phyloP scores from a whole-genome alignment of 2,113 vertebrate species.

The Gobiocypris rarus region DNA sequence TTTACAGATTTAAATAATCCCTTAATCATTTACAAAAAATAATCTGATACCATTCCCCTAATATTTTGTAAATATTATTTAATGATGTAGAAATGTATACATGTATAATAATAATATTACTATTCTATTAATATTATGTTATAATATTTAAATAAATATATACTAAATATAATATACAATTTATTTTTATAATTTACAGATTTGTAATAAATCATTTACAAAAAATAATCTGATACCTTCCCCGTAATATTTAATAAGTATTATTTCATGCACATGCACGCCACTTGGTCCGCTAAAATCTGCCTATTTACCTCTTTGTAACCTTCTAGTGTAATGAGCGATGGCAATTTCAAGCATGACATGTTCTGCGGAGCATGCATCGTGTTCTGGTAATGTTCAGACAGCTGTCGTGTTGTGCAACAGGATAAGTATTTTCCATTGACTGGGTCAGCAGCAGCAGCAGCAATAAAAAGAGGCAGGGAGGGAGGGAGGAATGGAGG shows the following conservation, averaged over 20 bases:
- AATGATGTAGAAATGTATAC: too few species aligned
- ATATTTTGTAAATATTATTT: too few species aligned
- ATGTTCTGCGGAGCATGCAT: slow-evolving; percentile 11
- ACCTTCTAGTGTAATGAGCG: slow-evolving; percentile 42
- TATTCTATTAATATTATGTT: too few species aligned
- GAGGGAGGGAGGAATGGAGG: neutral
- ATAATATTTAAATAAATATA: neutral
- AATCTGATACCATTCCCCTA: too few species aligned
- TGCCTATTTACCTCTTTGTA: slow-evolving; percentile 22
- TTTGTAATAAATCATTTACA: too few species aligned
- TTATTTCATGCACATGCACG: neutral
- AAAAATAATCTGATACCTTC: neutral
- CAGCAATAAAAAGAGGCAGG: neutral
- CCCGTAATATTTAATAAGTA: too few species aligned
- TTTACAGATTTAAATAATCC: too few species aligned
- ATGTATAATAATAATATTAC: too few species aligned
- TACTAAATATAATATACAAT: neutral
- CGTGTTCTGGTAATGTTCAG: neutral
- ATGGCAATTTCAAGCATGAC: slow-evolving; percentile 40
- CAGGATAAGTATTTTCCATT: slow-evolving; percentile 48
- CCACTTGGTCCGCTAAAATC: neutral
- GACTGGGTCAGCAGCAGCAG: slow-evolving; percentile 38
- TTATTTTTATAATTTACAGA: neutral
- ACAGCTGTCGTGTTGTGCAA: slow-evolving; percentile 58
- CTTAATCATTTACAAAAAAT: too few species aligned